Percentiles rank a stretch among this genome's conserved stretches.
Evolutionary conservation across 1,140 invertebrate species (phyloP).

Genomic region (Drosophila bocqueti): DNA sequence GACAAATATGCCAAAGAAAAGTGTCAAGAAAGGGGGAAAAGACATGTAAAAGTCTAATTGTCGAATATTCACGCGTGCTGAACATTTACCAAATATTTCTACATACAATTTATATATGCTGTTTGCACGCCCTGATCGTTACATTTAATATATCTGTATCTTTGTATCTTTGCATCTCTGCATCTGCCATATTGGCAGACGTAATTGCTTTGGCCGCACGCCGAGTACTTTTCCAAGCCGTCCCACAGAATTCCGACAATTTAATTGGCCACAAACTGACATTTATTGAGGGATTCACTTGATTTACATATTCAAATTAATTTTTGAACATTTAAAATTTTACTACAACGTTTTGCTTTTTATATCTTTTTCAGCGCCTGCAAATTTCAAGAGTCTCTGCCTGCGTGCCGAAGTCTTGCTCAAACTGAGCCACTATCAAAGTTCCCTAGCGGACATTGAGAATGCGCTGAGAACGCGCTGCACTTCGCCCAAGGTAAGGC

Average conservation of each 20-base stretch:
- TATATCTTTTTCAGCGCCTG: conserved; percentile 87
- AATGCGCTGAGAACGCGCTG: conserved; percentile 88
- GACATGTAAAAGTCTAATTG: conserved; percentile 51
- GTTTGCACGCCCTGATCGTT: conserved; percentile 10
- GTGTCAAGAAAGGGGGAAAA: background rate
- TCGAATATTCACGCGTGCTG: conserved; percentile 63
- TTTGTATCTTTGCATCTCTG: background rate
- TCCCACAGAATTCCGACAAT: conserved; percentile 46
- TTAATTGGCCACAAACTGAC: conserved; percentile 57
- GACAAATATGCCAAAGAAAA: conserved; percentile 17
- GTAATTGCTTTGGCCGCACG: conserved; percentile 34
- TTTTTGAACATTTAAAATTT: background rate
- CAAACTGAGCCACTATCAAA: conserved; percentile 88
- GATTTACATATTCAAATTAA: conserved; percentile 33
- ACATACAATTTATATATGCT: conserved; percentile 1
- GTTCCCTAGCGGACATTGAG: conserved; percentile 90
- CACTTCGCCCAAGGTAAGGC: conserved; percentile 90
- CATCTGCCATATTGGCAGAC: conserved; percentile 46
- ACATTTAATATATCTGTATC: background rate
- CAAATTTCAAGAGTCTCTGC: conserved; percentile 89
- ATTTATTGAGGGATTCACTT: conserved; percentile 48
- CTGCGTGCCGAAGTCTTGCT: conserved; percentile 89
- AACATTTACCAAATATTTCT: conserved; percentile 28
- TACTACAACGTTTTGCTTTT: conserved; percentile 13
- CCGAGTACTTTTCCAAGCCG: conserved; percentile 37